Conservation (phyloP, 1,140 invertebrate genomes). For the Mycetomoellerius zeteki region DNA sequence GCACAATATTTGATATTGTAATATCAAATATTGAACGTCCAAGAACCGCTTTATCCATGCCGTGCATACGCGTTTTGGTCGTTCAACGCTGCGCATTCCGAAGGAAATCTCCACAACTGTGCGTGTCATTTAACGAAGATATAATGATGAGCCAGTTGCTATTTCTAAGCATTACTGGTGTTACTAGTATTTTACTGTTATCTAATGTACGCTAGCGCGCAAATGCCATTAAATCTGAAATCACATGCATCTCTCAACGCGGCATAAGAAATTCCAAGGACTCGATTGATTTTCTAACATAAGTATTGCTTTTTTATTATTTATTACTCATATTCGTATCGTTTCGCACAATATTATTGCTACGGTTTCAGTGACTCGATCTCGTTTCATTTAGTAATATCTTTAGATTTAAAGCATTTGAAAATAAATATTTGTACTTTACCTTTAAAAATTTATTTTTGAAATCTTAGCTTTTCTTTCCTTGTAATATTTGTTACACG, state of each 20-base stretch:
- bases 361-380: neutral
- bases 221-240: neutral
- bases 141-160: conserved; percentile 14
- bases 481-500: too few relatives aligned
- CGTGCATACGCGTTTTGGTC: neutral
- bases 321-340: neutral
- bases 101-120: neutral
- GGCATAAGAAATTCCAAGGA: neutral
- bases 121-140: conserved; percentile 12
- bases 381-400: neutral
- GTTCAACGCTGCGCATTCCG: neutral
- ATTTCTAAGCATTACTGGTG: neutral
- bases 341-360: neutral
- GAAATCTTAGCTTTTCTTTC: too few relatives aligned
- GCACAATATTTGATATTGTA: too few relatives aligned
- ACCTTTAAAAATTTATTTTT: too few relatives aligned
- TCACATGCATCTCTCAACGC: neutral
- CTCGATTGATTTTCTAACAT: neutral
- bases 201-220: neutral
- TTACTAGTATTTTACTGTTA: neutral
- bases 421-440: neutral
- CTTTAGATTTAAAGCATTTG: neutral
- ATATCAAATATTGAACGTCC: too few relatives aligned
- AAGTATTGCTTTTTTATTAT: neutral
- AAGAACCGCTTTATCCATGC: neutral